These are phyloP conservation scores for Molothrus aeneus DNA, from an alignment of 2,797 vertebrate genomes.

Conservation along the genomic window DNA sequence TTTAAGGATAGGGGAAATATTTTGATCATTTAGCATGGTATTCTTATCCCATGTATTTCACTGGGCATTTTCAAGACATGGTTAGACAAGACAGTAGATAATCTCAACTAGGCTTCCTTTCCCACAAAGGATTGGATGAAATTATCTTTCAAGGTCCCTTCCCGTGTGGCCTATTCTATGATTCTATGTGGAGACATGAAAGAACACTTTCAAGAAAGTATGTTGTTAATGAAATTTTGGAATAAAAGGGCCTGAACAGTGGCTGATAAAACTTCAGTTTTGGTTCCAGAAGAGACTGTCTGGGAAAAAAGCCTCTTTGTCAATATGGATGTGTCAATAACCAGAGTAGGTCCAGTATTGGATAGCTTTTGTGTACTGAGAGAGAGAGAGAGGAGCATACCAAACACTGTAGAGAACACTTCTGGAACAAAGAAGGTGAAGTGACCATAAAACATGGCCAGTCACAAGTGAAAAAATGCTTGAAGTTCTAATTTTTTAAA, in stretches of 20 bases:
- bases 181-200: neutral
- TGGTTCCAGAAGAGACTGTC: neutral
- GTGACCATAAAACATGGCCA: fast-evolving
- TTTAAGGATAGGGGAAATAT: neutral
- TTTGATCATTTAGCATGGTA: neutral
- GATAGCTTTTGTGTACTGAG: neutral
- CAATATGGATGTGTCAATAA: neutral
- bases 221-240: neutral
- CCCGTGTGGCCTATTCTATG: neutral
- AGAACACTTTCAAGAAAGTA: neutral
- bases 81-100: neutral
- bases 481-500: neutral
- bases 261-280: neutral
- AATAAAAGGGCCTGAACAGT: neutral
- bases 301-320: neutral
- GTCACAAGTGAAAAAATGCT: neutral
- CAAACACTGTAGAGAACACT: neutral
- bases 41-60: neutral
- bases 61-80: neutral
- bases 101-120: neutral
- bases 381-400: neutral
- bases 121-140: neutral
- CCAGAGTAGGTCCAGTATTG: neutral
- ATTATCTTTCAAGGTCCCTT: neutral
- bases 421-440: neutral